These are phyloP conservation scores for Paedocypris micromegethes DNA, from an alignment of 2,797 vertebrate species.

Conservation along the genomic window DNA sequence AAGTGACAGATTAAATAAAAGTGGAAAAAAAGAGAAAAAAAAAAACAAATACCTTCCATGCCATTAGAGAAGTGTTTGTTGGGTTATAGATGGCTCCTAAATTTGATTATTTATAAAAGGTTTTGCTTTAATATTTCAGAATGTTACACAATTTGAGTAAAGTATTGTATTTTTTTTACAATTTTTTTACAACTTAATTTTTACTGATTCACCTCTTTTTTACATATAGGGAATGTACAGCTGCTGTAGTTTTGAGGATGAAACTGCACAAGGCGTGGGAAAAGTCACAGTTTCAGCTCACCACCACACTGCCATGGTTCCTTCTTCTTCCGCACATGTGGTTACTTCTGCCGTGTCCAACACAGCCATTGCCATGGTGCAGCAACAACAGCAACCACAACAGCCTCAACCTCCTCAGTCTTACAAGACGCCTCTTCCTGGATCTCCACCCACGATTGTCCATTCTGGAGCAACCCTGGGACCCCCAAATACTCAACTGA, in stretches of 20 bases:
- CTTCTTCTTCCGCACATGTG: conserved; percentile 66
- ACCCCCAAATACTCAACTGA: conserved; percentile 72
- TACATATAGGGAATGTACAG: conserved; percentile 85
- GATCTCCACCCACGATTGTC: conserved; percentile 69
- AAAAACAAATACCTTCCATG: not conserved
- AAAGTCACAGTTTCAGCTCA: conserved; percentile 66
- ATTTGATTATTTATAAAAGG: not conserved
- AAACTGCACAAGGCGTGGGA: conserved; percentile 65
- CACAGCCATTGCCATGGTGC: conserved; percentile 65
- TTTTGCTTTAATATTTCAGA: conserved; percentile 11
- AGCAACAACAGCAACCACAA: conserved; percentile 55
- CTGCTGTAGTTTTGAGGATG: conserved; percentile 88
- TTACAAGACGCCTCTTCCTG: conserved; percentile 74
- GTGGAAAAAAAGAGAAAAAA: not conserved
- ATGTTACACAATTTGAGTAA: conserved; percentile 26
- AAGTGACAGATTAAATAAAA: conserved; percentile 40
- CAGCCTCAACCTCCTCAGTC: conserved; percentile 66
- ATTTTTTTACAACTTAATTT: conserved; percentile 12
- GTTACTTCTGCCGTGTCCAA: conserved; percentile 65
- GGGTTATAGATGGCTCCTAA: not conserved
- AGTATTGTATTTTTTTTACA: conserved; percentile 8
- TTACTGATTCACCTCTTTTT: not conserved
- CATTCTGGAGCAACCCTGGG: conserved; percentile 72
- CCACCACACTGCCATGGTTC: conserved; percentile 68
- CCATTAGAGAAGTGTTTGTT: not conserved